These are phyloP conservation scores for Apis florea DNA, from an alignment of 1,140 invertebrate species.

Conservation along the genomic window DNA sequence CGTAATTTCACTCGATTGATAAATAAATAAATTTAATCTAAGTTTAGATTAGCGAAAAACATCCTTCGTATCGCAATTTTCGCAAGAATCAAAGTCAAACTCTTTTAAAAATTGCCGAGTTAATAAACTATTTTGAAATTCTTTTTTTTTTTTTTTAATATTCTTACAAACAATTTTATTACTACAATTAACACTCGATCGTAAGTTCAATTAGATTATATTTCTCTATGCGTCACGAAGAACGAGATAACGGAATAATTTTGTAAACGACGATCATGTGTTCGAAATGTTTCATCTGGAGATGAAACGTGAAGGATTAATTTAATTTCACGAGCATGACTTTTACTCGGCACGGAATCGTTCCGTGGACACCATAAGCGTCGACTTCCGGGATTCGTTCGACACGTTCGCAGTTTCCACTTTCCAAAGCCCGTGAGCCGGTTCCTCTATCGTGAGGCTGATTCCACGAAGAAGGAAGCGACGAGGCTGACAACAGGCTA, in stretches of 20 bases:
- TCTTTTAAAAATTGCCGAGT: too few relatives aligned
- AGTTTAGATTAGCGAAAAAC: too few relatives aligned
- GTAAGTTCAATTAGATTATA: too few relatives aligned
- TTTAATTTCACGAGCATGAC: background rate
- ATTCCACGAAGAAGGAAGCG: slow-evolving; percentile 43
- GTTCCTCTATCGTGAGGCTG: slow-evolving; percentile 4
- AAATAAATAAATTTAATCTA: too few relatives aligned
- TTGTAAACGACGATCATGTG: background rate
- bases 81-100: too few relatives aligned
- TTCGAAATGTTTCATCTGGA: too few relatives aligned
- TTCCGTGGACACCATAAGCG: background rate
- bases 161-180: too few relatives aligned
- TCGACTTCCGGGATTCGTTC: slow-evolving; percentile 10
- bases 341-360: background rate
- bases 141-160: too few relatives aligned
- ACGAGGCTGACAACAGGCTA: slow-evolving; percentile 54
- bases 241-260: background rate
- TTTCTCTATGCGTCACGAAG: background rate
- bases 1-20: too few relatives aligned
- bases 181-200: too few relatives aligned
- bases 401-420: background rate
- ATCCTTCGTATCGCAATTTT: too few relatives aligned
- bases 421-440: background rate
- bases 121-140: too few relatives aligned
- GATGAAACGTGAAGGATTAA: background rate